Evolutionary conservation across 2,797 vertebrate species (phyloP).

Genomic region (Enteromius thamalakanensis): DNA sequence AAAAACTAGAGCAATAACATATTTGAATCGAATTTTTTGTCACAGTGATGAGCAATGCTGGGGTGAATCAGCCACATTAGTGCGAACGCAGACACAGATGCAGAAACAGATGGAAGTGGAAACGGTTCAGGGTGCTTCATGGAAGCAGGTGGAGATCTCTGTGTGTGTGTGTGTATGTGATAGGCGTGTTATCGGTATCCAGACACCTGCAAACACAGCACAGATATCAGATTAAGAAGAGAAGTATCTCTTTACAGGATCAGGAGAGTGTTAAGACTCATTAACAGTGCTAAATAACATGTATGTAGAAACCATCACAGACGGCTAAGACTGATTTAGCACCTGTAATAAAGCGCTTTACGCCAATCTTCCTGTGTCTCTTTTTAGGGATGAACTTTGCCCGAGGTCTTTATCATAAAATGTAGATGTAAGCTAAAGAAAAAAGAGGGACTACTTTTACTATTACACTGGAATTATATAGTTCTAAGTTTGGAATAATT

Average conservation of each 20-base stretch:
- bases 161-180: background rate
- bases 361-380: background rate
- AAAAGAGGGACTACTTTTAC: background rate
- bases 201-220: background rate
- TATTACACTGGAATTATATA: background rate
- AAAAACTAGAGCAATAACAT: background rate
- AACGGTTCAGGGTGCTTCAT: slow-evolving; percentile 20
- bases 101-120: slow-evolving; percentile 13
- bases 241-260: slow-evolving; percentile 25
- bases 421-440: background rate
- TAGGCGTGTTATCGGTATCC: background rate
- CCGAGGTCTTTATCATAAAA: background rate
- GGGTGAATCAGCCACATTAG: background rate
- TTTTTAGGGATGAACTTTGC: background rate
- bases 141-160: slow-evolving; percentile 2
- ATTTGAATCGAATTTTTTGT: background rate
- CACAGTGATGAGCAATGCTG: background rate
- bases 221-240: slow-evolving; percentile 35
- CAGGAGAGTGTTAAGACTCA: slow-evolving; percentile 24
- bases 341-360: background rate
- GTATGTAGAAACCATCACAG: background rate
- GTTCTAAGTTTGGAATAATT: background rate
- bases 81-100: background rate
- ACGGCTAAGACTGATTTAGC: slow-evolving; percentile 6
- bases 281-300: slow-evolving; percentile 36